These are phyloP conservation scores for Linepithema humile DNA, from an alignment of 1,140 invertebrate species.

Conservation along the genomic window DNA sequence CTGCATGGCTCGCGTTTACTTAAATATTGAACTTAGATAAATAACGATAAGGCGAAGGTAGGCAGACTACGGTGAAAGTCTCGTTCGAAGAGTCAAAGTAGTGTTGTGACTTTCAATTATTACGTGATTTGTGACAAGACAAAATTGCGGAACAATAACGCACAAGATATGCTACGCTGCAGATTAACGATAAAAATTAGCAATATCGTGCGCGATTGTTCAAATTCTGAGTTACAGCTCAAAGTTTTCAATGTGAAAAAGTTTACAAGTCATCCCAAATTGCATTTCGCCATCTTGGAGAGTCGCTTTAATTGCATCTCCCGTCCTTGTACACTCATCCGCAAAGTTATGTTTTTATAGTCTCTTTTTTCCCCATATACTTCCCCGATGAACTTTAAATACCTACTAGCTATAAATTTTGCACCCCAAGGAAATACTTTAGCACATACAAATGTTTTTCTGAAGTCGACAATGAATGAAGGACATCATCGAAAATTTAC, in stretches of 20 bases:
- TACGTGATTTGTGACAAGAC: background rate
- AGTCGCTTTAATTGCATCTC: conserved; percentile 9
- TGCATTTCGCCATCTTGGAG: conserved; percentile 2
- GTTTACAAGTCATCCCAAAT: conserved; percentile 4
- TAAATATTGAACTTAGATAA: conserved; percentile 25
- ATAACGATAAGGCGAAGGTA: conserved; percentile 46
- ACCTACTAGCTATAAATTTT: conserved; percentile 15
- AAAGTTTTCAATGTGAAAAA: conserved; percentile 29
- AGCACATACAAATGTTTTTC: background rate
- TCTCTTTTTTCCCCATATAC: background rate
- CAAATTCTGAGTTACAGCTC: conserved; percentile 24
- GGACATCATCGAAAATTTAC: background rate
- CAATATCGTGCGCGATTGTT: background rate
- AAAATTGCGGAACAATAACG: conserved; percentile 13
- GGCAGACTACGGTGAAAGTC: conserved; percentile 19
- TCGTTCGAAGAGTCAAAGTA: background rate
- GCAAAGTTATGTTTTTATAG: conserved; percentile 19
- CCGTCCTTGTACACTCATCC: background rate
- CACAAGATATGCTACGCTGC: background rate
- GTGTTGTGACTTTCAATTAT: conserved; percentile 33
- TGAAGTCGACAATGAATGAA: background rate
- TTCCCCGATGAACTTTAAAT: conserved; percentile 25
- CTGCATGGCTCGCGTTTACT: conserved; percentile 17
- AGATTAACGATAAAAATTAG: background rate
- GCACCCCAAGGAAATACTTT: background rate